These are phyloP conservation scores for Xestia xanthographa DNA, from an alignment of 2,888 invertebrate genomes.

Conservation along the genomic window DNA sequence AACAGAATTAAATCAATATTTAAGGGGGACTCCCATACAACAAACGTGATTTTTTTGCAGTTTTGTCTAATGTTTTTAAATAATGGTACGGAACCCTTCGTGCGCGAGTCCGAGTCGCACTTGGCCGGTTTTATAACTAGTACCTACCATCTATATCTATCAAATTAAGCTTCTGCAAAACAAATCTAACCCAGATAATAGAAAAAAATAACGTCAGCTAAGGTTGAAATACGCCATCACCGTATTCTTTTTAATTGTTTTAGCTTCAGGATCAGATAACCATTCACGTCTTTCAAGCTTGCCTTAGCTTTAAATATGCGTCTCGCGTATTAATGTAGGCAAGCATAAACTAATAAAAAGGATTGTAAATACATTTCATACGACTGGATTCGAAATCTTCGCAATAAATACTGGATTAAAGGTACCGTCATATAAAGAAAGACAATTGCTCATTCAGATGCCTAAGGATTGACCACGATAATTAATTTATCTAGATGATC, in stretches of 20 bases:
- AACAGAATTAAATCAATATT: no score
- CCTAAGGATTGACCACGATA: slow-evolving; percentile 50
- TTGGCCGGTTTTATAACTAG: background rate
- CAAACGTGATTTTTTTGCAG: no score
- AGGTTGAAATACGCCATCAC: slow-evolving; percentile 15
- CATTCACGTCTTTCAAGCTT: slow-evolving; percentile 39
- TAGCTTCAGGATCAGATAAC: slow-evolving; percentile 32
- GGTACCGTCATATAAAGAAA: slow-evolving; percentile 55
- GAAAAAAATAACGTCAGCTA: background rate
- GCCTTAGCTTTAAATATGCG: slow-evolving; percentile 38
- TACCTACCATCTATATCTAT: background rate
- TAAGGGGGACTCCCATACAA: no score
- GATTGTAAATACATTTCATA: slow-evolving; percentile 49
- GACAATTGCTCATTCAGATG: slow-evolving; percentile 65
- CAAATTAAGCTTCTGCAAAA: background rate
- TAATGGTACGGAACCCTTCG: no score
- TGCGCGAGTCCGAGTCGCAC: no score
- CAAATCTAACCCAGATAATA: background rate
- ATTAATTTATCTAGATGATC: slow-evolving; percentile 62
- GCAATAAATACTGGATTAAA: slow-evolving; percentile 56
- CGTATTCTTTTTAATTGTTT: slow-evolving; percentile 35
- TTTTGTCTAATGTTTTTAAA: no score
- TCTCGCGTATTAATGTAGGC: slow-evolving; percentile 18
- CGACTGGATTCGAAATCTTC: slow-evolving; percentile 47
- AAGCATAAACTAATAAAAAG: slow-evolving; percentile 43